Percentiles rank a stretch among this genome's conserved stretches.
These are phyloP conservation scores for Ametastegia equiseti DNA, from an alignment of 2,888 invertebrate species.

Conservation along the genomic window DNA sequence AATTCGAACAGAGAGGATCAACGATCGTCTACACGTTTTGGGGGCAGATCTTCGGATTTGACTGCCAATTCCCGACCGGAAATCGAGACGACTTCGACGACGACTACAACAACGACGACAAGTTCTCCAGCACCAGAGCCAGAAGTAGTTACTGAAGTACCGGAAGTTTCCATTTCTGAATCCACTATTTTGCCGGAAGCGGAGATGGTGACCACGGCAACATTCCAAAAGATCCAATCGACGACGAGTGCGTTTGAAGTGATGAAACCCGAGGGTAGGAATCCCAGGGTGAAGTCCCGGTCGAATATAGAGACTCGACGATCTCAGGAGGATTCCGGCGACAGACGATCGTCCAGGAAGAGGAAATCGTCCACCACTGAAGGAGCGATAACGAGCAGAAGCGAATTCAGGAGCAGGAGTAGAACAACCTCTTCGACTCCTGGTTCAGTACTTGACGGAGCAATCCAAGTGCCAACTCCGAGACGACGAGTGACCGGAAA, in stretches of 20 bases:
- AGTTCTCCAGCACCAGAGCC: not conserved
- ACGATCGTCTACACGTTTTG: not conserved
- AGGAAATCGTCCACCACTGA: constrained; percentile 16
- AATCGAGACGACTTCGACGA: not conserved
- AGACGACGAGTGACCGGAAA: not conserved
- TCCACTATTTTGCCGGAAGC: not conserved
- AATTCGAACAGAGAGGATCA: not conserved
- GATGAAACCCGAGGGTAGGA: not conserved
- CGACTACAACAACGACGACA: constrained; percentile 4
- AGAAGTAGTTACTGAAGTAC: constrained; percentile 53
- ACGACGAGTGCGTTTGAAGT: not conserved
- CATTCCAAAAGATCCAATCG: not conserved
- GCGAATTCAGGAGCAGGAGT: not conserved
- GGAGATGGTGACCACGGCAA: not conserved
- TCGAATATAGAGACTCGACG: not conserved
- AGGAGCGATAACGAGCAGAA: not conserved
- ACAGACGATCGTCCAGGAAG: not conserved
- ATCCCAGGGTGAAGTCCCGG: not conserved
- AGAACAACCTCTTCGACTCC: not conserved
- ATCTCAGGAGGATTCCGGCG: not conserved
- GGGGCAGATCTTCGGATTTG: constrained; percentile 26
- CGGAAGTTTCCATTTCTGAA: constrained; percentile 50
- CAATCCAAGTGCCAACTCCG: not conserved
- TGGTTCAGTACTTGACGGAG: too few relatives aligned
- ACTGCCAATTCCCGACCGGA: not conserved